Base-by-base conservation (phyloP, 2,113 vertebrate species). In the Uria aalge region DNA sequence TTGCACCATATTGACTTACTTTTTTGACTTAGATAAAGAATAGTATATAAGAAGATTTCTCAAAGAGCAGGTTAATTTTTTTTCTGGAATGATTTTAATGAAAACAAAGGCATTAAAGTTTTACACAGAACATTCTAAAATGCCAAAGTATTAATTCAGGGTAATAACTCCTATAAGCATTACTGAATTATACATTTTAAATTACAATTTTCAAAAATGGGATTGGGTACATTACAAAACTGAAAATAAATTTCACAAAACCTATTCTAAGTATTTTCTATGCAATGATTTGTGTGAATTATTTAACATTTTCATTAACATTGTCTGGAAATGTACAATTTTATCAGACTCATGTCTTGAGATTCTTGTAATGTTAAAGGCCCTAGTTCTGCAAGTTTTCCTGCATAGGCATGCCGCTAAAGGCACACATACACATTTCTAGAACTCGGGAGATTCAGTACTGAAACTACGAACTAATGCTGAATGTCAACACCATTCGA, bases 301-400 rank as follows among this genome's bases (percentile, higher is more conserved):
- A 96, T 96, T 97, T 88, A 95, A 83, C 55, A 62, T 85, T 93
- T 94, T 95, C 85, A 95, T 96, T 96, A 96, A 38, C 59, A 26
- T 52, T 73, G 45, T 79, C 90, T 88, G 66, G 78, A 85, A 94
- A 93, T 1, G n/a, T 83, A 85, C 40, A 57, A 15, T 79, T 88
- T 79, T 79, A 48, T 91, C 77, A 57, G 52, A 75, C 40, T 91
- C 5, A 3, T 85, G 21, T 73, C 74, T 85, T 80, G 32, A 79
- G 29, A 66, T 76, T 23, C 53, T 60, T 62, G 27, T 45, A 93
- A 72, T 75, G 48, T 68, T 72, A 64, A 64, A 85, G 59, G 69
- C 55, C 41, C 14, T 63, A 41, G 20, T 76, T 90, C 75, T 85
- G 53, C 57, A 82, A 68, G 57, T 48, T 68, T 87, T 95, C 55